Conservation (phyloP, 2,113 vertebrate species). For the Sturnus vulgaris region DNA sequence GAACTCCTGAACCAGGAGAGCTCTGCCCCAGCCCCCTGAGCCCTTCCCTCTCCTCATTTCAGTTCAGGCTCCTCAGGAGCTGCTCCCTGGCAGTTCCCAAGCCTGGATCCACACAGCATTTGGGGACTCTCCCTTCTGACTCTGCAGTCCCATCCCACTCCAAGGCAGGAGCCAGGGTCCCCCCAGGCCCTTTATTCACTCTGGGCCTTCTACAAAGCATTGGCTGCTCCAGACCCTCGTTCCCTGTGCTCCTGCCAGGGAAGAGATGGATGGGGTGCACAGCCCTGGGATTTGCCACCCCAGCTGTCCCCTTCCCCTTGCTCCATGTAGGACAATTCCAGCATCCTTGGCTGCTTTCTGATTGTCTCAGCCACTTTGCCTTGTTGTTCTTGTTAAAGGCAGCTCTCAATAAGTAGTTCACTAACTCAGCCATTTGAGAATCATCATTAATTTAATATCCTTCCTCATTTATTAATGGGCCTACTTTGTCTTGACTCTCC, state of each 20-base stretch:
- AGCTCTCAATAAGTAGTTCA: conserved; percentile 65
- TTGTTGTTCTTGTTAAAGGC: conserved; percentile 60
- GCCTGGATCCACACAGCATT: rapidly evolving
- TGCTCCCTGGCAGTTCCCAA: rapidly evolving
- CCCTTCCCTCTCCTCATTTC: not conserved
- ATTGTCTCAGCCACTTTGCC: conserved; percentile 38
- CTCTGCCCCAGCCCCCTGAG: not conserved
- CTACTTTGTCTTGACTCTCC: conserved; percentile 65
- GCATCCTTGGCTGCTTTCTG: not conserved
- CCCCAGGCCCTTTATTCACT: not conserved
- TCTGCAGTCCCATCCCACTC: rapidly evolving
- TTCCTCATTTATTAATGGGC: conserved; percentile 72
- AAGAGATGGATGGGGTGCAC: not conserved
- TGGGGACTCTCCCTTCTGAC: not conserved
- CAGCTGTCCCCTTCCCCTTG: not conserved
- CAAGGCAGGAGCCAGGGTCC: not conserved
- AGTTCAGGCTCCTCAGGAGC: not conserved
- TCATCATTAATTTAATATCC: conserved; percentile 73
- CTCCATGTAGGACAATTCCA: not conserved
- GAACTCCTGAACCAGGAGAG: not conserved
- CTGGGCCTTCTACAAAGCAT: not conserved
- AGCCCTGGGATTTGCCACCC: rapidly evolving
- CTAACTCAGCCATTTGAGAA: conserved; percentile 68
- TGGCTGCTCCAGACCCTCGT: rapidly evolving
- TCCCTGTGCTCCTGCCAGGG: not conserved